Conservation (phyloP, 2,888 invertebrate species). For the Hipparchia semele region DNA sequence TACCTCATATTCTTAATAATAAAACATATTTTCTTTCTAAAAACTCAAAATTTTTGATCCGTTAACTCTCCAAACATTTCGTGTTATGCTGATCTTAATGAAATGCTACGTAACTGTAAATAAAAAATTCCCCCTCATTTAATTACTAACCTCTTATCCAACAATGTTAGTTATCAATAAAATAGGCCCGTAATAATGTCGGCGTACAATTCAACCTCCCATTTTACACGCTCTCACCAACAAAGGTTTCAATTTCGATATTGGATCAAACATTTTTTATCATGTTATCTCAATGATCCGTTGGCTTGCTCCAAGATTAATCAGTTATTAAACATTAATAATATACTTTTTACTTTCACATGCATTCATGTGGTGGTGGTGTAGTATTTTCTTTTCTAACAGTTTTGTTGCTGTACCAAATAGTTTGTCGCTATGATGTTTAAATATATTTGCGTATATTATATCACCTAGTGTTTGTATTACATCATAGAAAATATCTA, state of each 20-base stretch:
- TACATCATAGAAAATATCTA: neutral
- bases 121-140: neutral
- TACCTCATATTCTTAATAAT: too few species aligned
- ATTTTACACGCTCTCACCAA: constrained; percentile 58
- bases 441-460: neutral
- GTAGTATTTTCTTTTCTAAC: neutral
- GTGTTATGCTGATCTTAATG: neutral
- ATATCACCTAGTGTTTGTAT: neutral
- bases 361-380: neutral
- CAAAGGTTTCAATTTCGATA: constrained; percentile 55
- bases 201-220: constrained; percentile 49
- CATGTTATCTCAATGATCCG: constrained; percentile 37
- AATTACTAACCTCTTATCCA: constrained; percentile 1
- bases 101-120: constrained; percentile 1
- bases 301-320: constrained; percentile 36
- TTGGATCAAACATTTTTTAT: constrained; percentile 50
- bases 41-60: neutral
- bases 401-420: neutral
- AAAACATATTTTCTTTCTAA: neutral
- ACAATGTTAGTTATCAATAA: constrained; percentile 41
- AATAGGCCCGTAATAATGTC: constrained; percentile 43
- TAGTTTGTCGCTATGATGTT: neutral
- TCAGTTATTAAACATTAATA: constrained; percentile 35
- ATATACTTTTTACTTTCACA: constrained; percentile 38
- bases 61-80: neutral